Base-by-base conservation (phyloP, 30 jellyfish, hydroid and myxozoan genomes). In the Clytia hemisphaerica region DNA sequence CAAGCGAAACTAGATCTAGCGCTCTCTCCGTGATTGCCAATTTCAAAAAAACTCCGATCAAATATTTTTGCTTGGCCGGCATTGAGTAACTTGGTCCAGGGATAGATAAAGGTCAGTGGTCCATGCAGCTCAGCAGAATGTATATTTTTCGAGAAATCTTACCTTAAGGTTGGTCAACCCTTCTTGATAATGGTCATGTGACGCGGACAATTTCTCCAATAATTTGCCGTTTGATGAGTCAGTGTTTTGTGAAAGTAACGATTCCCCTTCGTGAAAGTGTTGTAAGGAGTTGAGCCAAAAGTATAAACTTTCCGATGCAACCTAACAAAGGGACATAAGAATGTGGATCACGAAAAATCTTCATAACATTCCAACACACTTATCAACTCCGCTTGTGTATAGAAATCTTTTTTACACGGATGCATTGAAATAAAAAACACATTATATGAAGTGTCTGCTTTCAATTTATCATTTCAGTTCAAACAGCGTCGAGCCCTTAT, bases 161-260 rank as follows among this genome's bases (percentile, higher is more conserved):
- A 76, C 95, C 85, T 85, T 85, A 5, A 85, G 82, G 38, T 76
- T 79, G 32, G 70, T 62, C 25, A 85, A 80, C 4, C 93, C 95
- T 45, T 85, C 89, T 49, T 85, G 95, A 50, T 85, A 85, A 34
- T 31, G 54, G 46, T 77, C 59, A 53, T 69, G 77, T 7, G 93
- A 86, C 14, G 46, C 70, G 38, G 62, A 77, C 49, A 85, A 60
- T 38, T 25, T 79, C 32, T 77, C 84, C 4, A 37, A 63, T 0
- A 77, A 63, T 4, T 80, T 46, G 37, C 42, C 70, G 16, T 74
- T 79, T 44, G 75, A 76, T 4, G 79, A 61, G 10, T 58, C 36
- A 35, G 83, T 66, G 12, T 67, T 73, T 30, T 30, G 49, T 79
- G 67, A 68, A 15, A 86, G 58, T 36, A 79, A 5, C 26, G 86